Evolutionary conservation across 2,888 invertebrate genomes (phyloP), one percentile per base, ranked within the genome.

Genomic region (Scaptodrosophila latifasciaeformis): DNA sequence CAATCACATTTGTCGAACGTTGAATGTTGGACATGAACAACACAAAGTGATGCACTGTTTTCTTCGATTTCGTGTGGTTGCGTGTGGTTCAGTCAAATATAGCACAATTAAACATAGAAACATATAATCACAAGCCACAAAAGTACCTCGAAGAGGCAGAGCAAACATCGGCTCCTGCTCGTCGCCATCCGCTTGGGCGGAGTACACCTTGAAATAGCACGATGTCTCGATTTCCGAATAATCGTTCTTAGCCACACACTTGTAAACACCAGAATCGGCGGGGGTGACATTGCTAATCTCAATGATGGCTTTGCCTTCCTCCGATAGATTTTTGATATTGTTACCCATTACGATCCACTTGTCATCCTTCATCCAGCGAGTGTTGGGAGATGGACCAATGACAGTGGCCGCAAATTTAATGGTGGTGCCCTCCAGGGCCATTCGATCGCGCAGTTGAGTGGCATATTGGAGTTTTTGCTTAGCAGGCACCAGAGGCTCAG

Each of bases 361-460:
- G 2, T 93, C 93, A 81, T 95, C 92, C 82, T 91, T 93, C 68
- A 90, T 90, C 95, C 95, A 95, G 46, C 90, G 89, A 4, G 94
- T 88, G 19, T 87, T 87, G 7, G 93, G 91, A 59, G 92, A 91
- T 0, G 91, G 90, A 2, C 93, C 92, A 47, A 94, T 87, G 1
- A 94, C 90, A 42, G 92, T 93, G 77, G 93, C 95, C 0, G 92
- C 93, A 21, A 96, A 86, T 86, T 93, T 93, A 1, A 93, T 90
- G 47, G 91, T 89, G 1, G 92, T 91, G 0, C 93, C 92, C 82
- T 91, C 90, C 0, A 92, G 90, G 2, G 93, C 92, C 43, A 92
- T 92, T 68, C 93, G 89, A 76, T 95, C 93, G 1, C 92, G 91
- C 51, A 96, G 84, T 65, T 90, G 90, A 1, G 93, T 93, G 31